Percentiles rank a stretch among this genome's conserved stretches.
Conservation (phyloP, 2,797 vertebrate species). For the Centroberyx gerrardi region DNA sequence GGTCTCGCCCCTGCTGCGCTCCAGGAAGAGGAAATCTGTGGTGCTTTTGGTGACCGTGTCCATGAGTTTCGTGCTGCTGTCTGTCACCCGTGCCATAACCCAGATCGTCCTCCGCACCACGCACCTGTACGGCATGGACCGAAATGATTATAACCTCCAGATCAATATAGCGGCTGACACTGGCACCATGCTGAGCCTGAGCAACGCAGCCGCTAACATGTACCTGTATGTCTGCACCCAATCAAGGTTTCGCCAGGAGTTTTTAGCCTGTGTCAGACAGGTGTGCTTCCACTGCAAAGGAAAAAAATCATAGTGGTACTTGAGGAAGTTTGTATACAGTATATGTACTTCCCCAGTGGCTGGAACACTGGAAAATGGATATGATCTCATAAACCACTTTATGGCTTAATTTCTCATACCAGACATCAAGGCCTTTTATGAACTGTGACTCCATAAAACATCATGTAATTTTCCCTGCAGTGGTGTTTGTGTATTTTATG, state of each 20-base stretch:
- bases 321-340: not conserved
- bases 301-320: not conserved
- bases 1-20: conserved; percentile 52
- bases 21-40: conserved; percentile 73
- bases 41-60: conserved; percentile 77
- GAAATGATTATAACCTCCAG: conserved; percentile 64
- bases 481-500: conserved; percentile 30
- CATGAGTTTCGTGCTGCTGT: conserved; percentile 75
- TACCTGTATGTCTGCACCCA: conserved; percentile 81
- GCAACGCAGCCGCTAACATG: conserved; percentile 76
- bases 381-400: conserved; percentile 26
- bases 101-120: conserved; percentile 76
- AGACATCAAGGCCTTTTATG: conserved; percentile 22
- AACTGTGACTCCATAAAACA: conserved; percentile 33
- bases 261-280: conserved; percentile 58
- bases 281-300: conserved; percentile 46
- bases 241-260: conserved; percentile 72
- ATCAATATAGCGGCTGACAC: conserved; percentile 78
- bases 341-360: not conserved
- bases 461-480: conserved; percentile 25
- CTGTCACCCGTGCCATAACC: conserved; percentile 68
- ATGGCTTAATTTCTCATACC: conserved; percentile 29
- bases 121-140: conserved; percentile 56
- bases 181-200: conserved; percentile 80
- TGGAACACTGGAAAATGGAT: conserved; percentile 10